Conservation (phyloP, 2,113 vertebrate genomes). For the Peromyscus californicus region DNA sequence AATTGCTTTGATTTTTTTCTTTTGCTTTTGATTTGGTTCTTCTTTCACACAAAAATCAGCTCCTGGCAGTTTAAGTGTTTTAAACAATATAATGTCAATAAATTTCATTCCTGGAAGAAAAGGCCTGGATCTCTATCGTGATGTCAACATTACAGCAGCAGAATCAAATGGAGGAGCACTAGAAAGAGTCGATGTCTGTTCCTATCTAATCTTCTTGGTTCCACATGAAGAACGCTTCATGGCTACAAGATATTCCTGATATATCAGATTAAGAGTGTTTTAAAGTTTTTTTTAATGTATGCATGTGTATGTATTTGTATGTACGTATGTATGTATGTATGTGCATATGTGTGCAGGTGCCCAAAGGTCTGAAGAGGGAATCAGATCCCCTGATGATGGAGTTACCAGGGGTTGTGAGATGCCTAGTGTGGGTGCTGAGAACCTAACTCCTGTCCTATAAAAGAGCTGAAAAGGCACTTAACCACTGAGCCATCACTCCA, state of each 20-base stretch:
- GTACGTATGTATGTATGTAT: background rate
- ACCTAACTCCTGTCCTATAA: background rate
- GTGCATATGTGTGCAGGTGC: background rate
- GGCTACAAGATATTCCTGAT: background rate
- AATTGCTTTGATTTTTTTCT: background rate
- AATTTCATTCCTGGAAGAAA: background rate
- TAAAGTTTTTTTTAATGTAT: background rate
- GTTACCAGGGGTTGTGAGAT: too few species aligned
- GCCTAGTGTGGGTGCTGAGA: background rate
- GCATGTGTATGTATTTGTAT: fast-evolving
- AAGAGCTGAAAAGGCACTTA: background rate
- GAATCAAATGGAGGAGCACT: background rate
- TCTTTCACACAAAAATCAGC: conserved; percentile 3
- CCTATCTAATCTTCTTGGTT: background rate
- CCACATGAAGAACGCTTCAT: background rate
- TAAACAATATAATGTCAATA: background rate
- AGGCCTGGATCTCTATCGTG: background rate
- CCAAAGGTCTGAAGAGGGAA: background rate
- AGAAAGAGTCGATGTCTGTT: background rate
- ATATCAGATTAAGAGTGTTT: background rate
- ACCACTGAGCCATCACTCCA: background rate
- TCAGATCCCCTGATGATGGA: background rate
- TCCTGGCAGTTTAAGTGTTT: background rate
- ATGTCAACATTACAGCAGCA: background rate
- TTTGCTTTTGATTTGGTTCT: background rate